Conservation (phyloP, 2,797 vertebrate species). For the Sphaeramia orbicularis region DNA sequence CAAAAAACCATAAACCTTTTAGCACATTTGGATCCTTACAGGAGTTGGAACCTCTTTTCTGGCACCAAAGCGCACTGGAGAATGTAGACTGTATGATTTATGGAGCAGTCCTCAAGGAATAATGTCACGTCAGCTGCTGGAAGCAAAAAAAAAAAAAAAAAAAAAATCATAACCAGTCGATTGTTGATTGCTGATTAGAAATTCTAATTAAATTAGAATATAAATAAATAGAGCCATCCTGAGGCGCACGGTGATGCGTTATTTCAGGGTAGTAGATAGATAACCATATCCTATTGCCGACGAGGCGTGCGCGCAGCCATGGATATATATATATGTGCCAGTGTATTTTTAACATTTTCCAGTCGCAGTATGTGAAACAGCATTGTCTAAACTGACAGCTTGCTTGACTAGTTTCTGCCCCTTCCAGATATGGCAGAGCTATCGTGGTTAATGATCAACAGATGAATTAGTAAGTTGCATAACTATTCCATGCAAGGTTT, state of each 20-base stretch:
- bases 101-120: background rate
- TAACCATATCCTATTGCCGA: background rate
- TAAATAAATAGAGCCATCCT: too few species aligned
- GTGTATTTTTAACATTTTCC: background rate
- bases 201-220: too few species aligned
- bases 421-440: constrained; percentile 2
- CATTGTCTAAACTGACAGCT: background rate
- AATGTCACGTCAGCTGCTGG: background rate
- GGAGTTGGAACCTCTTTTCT: too few species aligned
- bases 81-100: too few species aligned
- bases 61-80: too few species aligned
- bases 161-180: background rate
- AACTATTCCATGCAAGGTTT: background rate
- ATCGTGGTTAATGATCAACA: constrained; percentile 38
- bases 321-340: background rate
- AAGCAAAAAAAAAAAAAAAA: background rate
- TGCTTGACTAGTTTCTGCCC: background rate
- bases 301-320: too few species aligned
- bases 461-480: constrained; percentile 11
- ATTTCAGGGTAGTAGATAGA: constrained; percentile 1
- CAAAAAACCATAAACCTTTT: too few species aligned
- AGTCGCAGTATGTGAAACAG: background rate
- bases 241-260: background rate
- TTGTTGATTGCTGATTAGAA: too few species aligned
- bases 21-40: too few species aligned